Evolutionary conservation across 2,113 vertebrate genomes (phyloP).

Genomic region (Beaufortia kweichowensis): DNA sequence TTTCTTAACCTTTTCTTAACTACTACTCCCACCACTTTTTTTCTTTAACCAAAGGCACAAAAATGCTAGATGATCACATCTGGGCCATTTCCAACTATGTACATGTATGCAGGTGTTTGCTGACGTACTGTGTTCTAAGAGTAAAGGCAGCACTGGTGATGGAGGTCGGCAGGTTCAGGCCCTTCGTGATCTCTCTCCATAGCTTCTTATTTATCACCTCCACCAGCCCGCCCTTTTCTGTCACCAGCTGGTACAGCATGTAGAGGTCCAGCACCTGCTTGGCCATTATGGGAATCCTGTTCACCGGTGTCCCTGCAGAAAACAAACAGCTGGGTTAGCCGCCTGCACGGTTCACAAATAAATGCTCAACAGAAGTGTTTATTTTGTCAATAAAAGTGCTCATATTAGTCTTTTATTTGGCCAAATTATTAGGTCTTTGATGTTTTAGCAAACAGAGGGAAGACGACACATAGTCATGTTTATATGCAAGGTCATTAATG

Average conservation of each 20-base stretch:
- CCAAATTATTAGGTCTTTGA: not conserved
- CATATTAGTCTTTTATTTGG: not conserved
- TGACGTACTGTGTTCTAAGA: constrained; percentile 92
- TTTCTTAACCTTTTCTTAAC: too few species aligned
- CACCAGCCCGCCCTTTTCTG: constrained; percentile 94
- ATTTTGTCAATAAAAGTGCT: not conserved
- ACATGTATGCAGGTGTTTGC: not conserved
- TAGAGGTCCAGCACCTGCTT: constrained; percentile 97
- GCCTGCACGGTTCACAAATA: not conserved
- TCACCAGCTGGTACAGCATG: constrained; percentile 95
- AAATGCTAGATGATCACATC: too few species aligned
- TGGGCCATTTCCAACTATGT: too few species aligned
- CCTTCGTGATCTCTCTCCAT: constrained; percentile 98
- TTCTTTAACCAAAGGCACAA: too few species aligned
- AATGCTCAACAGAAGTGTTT: too few species aligned
- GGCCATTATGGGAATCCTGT: constrained; percentile 98
- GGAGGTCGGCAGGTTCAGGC: constrained; percentile 95
- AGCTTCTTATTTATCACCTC: constrained; percentile 99
- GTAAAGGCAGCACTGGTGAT: constrained; percentile 99
- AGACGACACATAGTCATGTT: not conserved
- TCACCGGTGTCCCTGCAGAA: constrained; percentile 88
- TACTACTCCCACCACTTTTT: too few species aligned
- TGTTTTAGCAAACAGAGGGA: not conserved
- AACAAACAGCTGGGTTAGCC: constrained; percentile 7
- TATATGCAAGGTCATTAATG: constrained; percentile 1